Conservation (phyloP, 2,797 vertebrate species). For the Artibeus lituratus region DNA sequence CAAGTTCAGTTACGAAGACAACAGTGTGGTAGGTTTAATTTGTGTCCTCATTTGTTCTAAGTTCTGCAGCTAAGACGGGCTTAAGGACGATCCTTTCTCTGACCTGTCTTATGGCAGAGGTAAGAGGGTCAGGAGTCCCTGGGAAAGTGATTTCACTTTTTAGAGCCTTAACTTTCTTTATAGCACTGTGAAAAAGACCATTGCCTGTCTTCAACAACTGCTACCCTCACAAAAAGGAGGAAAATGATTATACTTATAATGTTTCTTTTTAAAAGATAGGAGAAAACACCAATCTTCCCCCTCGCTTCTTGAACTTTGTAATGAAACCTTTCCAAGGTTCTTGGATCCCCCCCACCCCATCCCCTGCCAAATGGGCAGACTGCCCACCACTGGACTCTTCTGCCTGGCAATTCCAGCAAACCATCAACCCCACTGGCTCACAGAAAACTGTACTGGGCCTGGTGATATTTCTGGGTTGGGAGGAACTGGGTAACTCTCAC, state of each 20-base stretch:
- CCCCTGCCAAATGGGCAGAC: neutral
- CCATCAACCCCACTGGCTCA: neutral
- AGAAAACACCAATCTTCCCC: neutral
- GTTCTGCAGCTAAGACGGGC: neutral
- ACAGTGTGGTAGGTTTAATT: neutral
- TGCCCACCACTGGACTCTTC: neutral
- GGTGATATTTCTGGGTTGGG: neutral
- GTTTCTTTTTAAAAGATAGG: neutral
- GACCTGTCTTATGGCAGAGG: neutral
- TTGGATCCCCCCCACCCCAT: neutral
- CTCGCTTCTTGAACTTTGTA: neutral
- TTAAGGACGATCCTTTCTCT: neutral
- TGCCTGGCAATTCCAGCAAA: neutral
- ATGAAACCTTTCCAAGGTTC: neutral
- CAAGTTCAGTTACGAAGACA: neutral
- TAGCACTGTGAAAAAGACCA: neutral
- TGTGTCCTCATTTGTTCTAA: neutral
- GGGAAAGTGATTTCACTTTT: neutral
- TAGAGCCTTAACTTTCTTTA: neutral
- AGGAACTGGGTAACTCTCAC: slow-evolving; percentile 80
- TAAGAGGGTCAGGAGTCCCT: neutral
- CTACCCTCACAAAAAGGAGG: neutral
- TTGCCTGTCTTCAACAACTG: neutral
- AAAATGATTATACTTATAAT: neutral
- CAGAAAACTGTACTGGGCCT: neutral